Conservation (phyloP, 1,140 invertebrate genomes). For the Mamestra configurata region DNA sequence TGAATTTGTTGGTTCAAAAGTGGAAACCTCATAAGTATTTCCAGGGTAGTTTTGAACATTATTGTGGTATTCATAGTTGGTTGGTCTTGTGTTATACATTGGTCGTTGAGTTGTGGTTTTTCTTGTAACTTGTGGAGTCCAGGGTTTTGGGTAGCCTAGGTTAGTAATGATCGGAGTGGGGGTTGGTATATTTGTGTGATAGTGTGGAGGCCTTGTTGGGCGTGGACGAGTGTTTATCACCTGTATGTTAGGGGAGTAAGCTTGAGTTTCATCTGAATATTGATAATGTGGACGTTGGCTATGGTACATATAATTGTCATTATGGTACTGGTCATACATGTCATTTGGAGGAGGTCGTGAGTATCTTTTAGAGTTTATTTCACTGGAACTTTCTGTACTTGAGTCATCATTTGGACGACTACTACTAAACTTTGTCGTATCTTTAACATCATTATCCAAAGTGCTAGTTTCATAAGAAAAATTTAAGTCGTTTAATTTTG, state of each 20-base stretch:
- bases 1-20: constrained; percentile 73
- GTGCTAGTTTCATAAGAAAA: constrained; percentile 65
- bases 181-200: constrained; percentile 71
- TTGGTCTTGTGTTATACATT: constrained; percentile 64
- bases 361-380: constrained; percentile 49
- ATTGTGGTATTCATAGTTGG: constrained; percentile 73
- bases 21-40: constrained; percentile 75
- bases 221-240: constrained; percentile 60
- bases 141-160: constrained; percentile 78
- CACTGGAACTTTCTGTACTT: constrained; percentile 53
- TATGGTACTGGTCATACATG: constrained; percentile 41
- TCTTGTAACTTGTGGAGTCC: constrained; percentile 66
- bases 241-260: constrained; percentile 73
- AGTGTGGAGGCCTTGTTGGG: constrained; percentile 69
- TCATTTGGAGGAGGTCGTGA: constrained; percentile 52
- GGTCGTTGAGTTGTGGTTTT: constrained; percentile 72
- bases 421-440: constrained; percentile 40
- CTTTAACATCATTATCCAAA: constrained; percentile 57
- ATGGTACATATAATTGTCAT: constrained; percentile 51
- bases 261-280: constrained; percentile 64
- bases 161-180: constrained; percentile 84
- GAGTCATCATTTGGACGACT: constrained; percentile 44
- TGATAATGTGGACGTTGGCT: constrained; percentile 67
- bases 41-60: constrained; percentile 64
- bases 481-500: constrained; percentile 75